Conservation (phyloP, 1,140 invertebrate genomes). For the Euwallacea fornicatus region DNA sequence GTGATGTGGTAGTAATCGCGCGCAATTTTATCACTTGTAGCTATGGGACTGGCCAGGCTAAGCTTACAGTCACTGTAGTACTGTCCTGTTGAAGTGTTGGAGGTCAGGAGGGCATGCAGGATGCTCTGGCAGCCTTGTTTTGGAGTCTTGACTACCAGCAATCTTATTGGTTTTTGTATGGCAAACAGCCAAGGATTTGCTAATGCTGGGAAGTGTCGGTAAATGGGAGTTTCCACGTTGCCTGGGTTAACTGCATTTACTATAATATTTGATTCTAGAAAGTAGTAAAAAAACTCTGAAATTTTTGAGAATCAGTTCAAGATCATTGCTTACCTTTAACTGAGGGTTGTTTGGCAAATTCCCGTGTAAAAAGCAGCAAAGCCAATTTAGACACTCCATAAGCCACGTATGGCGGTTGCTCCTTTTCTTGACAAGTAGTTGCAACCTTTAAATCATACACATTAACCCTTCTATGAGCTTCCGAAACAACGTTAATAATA, state of each 20-base stretch:
- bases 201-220: constrained; percentile 49
- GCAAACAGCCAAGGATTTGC: constrained; percentile 46
- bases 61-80: constrained; percentile 49
- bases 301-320: not conserved
- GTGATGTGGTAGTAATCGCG: constrained; percentile 47
- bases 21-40: constrained; percentile 41
- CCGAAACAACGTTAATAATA: constrained; percentile 51
- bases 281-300: constrained; percentile 10
- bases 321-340: not conserved
- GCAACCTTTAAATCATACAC: constrained; percentile 49
- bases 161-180: constrained; percentile 50
- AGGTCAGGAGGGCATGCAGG: constrained; percentile 48
- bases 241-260: constrained; percentile 54
- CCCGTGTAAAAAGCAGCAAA: constrained; percentile 47
- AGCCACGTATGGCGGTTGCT: constrained; percentile 46
- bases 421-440: constrained; percentile 45
- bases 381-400: constrained; percentile 51
- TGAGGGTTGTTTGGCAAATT: constrained; percentile 44
- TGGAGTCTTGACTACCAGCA: constrained; percentile 49
- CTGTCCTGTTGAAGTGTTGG: constrained; percentile 48
- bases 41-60: constrained; percentile 41
- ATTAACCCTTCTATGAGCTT: constrained; percentile 48
- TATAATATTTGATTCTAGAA: constrained; percentile 49
- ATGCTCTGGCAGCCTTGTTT: constrained; percentile 50
- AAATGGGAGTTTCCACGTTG: constrained; percentile 52